These are phyloP conservation scores for Amphipoea lucens DNA, from an alignment of 2,888 invertebrate species.

Conservation along the genomic window DNA sequence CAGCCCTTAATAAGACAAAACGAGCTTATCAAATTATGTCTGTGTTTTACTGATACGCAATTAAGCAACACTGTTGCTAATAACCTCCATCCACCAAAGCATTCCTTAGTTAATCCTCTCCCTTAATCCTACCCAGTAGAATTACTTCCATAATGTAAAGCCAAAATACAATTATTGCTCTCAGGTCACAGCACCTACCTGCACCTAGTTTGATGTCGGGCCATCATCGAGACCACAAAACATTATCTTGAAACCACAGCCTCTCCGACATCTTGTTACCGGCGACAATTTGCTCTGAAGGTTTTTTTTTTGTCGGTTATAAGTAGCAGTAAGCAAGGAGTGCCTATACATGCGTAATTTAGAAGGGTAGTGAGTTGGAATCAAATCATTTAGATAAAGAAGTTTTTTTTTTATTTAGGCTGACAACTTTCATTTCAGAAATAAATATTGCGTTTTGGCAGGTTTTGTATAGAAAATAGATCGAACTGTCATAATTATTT, in stretches of 20 bases:
- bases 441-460: background rate
- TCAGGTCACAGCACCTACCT: slow-evolving; percentile 59
- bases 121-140: slow-evolving; percentile 17
- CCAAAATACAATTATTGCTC: slow-evolving; percentile 63
- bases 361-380: background rate
- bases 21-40: background rate
- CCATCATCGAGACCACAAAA: slow-evolving; percentile 71
- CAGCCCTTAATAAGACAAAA: too few relatives aligned
- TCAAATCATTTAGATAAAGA: background rate
- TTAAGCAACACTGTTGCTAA: background rate
- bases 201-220: slow-evolving; percentile 74
- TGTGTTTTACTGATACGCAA: background rate
- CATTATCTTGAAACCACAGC: slow-evolving; percentile 78
- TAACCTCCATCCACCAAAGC: background rate
- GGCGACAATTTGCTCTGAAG: slow-evolving; percentile 77
- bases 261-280: slow-evolving; percentile 79
- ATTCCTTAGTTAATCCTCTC: slow-evolving; percentile 14
- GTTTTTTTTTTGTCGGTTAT: slow-evolving; percentile 71
- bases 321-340: slow-evolving; percentile 54
- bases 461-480: background rate
- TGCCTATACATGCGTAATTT: slow-evolving; percentile 15
- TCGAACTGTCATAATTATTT: background rate
- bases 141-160: slow-evolving; percentile 61
- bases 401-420: background rate
- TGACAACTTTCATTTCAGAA: background rate